Base-by-base conservation (phyloP, 2,113 vertebrate genomes). In the Solenodon paradoxus region DNA sequence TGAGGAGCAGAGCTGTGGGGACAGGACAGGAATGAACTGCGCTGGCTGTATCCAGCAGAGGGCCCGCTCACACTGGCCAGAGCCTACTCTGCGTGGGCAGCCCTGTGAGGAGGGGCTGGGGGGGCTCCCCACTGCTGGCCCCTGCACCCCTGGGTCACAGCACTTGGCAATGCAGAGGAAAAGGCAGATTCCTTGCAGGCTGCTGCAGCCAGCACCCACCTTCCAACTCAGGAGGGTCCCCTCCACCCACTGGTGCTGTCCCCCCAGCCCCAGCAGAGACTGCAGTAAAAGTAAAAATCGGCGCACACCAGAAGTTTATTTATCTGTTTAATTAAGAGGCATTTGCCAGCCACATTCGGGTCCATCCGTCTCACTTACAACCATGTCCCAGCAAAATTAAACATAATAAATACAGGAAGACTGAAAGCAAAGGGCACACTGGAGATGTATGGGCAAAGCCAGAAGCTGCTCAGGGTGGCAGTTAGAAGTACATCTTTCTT, bases 281-380 rank as follows among this genome's bases (percentile, higher is more conserved):
- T 96, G 96, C 98, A 97, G 98, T 8, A 0, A 96, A 97, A 96
- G 96, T 69, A 71, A 81, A 96, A 97, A 95, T 45, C 86, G 66
- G 94, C 3, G 94, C 92, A 96, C 97, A 97, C 97, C 91, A 97
- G 96, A 98, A 98, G 98, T 98, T 98, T 98, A 98, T 98, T 98
- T 98, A 98, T 98, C 98, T 98, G 98, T 98, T 98, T 98, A 98
- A 98, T 98, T 98, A 98, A 98, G 98, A 98, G 95, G 97, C 97
- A 59, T 97, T 98, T 98, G 96, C 97, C 97, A 97, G 97, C 98
- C 97, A 68, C 98, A 96, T 97, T 96, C 90, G 10, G 95, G 96
- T 97, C 98, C 97, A 98, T 98, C 97, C 94, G 97, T 98, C 98
- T 98, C 98, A 98, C 98, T 98, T 98, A 98, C 98, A 98, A 96